Conservation (phyloP, 2,113 vertebrate species). For the Epinephelus moara region DNA sequence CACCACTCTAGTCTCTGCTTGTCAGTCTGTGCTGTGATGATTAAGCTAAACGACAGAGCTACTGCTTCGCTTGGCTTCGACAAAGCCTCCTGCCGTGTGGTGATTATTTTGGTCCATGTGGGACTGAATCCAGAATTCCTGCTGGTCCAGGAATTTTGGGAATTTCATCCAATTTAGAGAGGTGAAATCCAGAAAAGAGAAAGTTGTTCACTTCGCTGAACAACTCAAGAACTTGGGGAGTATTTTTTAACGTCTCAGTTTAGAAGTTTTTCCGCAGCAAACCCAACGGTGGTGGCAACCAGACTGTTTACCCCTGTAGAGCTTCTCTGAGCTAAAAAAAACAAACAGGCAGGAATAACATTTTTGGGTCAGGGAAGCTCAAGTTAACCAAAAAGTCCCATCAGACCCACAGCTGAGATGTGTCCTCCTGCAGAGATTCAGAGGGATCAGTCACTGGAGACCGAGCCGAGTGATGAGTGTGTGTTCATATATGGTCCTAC, state of each 20-base stretch:
- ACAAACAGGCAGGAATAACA: not conserved
- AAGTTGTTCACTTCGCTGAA: not conserved
- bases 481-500: not conserved
- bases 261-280: not conserved
- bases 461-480: not conserved
- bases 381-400: not conserved
- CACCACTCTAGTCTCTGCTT: not conserved
- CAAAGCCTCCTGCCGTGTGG: not conserved
- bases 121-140: slow-evolving; percentile 23
- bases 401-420: slow-evolving; percentile 3
- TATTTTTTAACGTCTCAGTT: not conserved
- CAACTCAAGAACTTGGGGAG: not conserved
- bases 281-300: not conserved
- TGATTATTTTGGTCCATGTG: slow-evolving; percentile 20
- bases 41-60: slow-evolving; percentile 18
- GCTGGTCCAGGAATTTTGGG: slow-evolving; percentile 6
- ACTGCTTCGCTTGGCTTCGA: slow-evolving; percentile 11
- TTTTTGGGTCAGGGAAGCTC: slow-evolving; percentile 22
- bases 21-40: slow-evolving; percentile 3
- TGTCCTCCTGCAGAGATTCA: not conserved
- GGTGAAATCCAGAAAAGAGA: not conserved
- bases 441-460: not conserved
- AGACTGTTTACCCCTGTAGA: slow-evolving; percentile 5
- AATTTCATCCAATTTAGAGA: slow-evolving; percentile 8
- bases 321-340: slow-evolving; percentile 2